Percentiles rank a stretch among this genome's conserved stretches.
These are phyloP conservation scores for Coleophora flavipennella DNA, from an alignment of 2,888 invertebrate genomes.

Conservation along the genomic window DNA sequence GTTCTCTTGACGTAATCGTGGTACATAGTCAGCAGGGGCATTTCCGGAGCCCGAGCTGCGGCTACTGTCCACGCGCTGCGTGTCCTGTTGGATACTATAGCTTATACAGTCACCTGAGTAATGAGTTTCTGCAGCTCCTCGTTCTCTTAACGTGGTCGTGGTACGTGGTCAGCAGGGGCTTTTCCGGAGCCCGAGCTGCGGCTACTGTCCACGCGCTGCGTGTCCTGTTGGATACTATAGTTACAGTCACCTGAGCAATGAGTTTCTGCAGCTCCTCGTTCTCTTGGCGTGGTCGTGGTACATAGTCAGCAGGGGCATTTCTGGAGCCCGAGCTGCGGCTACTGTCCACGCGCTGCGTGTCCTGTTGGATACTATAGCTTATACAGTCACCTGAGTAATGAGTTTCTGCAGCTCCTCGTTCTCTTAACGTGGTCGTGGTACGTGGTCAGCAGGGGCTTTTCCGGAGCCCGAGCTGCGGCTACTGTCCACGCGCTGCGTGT, in stretches of 20 bases:
- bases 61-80: slow-evolving; percentile 89
- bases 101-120: slow-evolving; percentile 85
- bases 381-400: slow-evolving; percentile 87
- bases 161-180: slow-evolving; percentile 89
- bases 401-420: slow-evolving; percentile 97
- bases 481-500: slow-evolving; percentile 89
- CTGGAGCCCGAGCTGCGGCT: no score
- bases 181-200: slow-evolving; percentile 88
- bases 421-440: slow-evolving; percentile 91
- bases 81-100: slow-evolving; percentile 91
- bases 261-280: slow-evolving; percentile 97
- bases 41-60: slow-evolving; percentile 88
- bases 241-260: slow-evolving; percentile 95
- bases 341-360: no score
- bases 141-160: slow-evolving; percentile 96
- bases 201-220: slow-evolving; percentile 89
- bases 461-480: slow-evolving; percentile 89
- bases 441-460: slow-evolving; percentile 92
- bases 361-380: no score
- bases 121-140: slow-evolving; percentile 97
- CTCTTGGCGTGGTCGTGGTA: slow-evolving; percentile 91
- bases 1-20: slow-evolving; percentile 93
- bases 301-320: no score
- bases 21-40: slow-evolving; percentile 92
- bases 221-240: slow-evolving; percentile 88